Conservation (phyloP, 2,888 invertebrate species). For the Mimas tiliae region DNA sequence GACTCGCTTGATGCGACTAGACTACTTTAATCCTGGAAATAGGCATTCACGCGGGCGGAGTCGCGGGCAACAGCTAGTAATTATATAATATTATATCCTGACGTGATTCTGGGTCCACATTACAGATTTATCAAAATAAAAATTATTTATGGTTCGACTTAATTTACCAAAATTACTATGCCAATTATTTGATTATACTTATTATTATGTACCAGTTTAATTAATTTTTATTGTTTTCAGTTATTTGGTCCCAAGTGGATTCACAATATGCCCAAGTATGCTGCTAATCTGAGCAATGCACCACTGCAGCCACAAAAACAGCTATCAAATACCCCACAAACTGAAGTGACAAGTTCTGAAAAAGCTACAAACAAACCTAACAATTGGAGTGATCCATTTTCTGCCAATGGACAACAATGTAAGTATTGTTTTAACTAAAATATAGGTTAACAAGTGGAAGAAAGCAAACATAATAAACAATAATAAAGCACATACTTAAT, state of each 20-base stretch:
- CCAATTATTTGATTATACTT: too few relatives aligned
- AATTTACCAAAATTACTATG: too few relatives aligned
- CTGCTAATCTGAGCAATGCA: slow-evolving; percentile 91
- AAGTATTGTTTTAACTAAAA: slow-evolving; percentile 48
- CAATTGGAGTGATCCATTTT: slow-evolving; percentile 74
- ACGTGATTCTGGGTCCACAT: too few relatives aligned
- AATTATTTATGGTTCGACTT: too few relatives aligned
- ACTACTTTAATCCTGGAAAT: too few relatives aligned
- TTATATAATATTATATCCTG: too few relatives aligned
- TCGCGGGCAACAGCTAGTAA: too few relatives aligned
- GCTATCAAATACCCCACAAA: slow-evolving; percentile 54
- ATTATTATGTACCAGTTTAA: neutral
- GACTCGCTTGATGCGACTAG: too few relatives aligned
- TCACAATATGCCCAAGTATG: slow-evolving; percentile 92
- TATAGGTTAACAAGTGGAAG: neutral
- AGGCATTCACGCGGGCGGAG: too few relatives aligned
- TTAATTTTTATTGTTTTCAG: slow-evolving; percentile 74
- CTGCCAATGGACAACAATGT: slow-evolving; percentile 79
- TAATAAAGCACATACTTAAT: slow-evolving; percentile 6
- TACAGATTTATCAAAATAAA: too few relatives aligned
- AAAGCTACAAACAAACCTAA: slow-evolving; percentile 52
- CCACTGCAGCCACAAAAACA: slow-evolving; percentile 92
- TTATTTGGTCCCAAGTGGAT: slow-evolving; percentile 93
- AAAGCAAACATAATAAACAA: neutral
- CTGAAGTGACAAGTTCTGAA: slow-evolving; percentile 51